Percentiles rank a stretch among this genome's conserved stretches.
Evolutionary conservation across 2,888 invertebrate genomes (phyloP).

Genomic region (Selenia dentaria): DNA sequence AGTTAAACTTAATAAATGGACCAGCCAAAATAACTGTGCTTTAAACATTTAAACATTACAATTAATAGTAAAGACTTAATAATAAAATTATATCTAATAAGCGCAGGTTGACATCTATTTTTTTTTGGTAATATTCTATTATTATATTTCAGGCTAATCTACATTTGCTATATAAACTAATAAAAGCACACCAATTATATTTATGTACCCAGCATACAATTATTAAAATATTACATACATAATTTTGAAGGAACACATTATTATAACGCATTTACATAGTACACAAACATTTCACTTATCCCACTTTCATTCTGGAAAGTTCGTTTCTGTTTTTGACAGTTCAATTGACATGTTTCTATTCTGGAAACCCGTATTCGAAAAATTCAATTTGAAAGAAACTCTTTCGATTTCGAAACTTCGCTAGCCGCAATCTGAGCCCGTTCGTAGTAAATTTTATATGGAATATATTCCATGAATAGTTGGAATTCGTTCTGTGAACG

Average conservation of each 20-base stretch:
- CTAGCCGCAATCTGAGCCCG: background rate
- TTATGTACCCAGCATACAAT: constrained; percentile 42
- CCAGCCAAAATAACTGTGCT: constrained; percentile 53
- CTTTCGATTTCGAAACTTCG: background rate
- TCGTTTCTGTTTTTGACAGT: constrained; percentile 19
- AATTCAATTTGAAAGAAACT: constrained; percentile 11
- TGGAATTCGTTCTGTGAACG: constrained; percentile 4
- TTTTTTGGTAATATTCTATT: constrained; percentile 30
- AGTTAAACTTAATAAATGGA: constrained; percentile 36
- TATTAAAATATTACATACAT: constrained; percentile 4
- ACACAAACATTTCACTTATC: constrained; percentile 11
- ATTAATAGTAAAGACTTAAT: constrained; percentile 19
- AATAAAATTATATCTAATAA: constrained; percentile 36
- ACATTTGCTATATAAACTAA: constrained; percentile 32
- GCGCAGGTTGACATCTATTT: constrained; percentile 39
- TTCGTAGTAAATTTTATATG: constrained; percentile 10
- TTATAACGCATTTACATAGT: constrained; percentile 7
- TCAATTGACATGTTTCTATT: constrained; percentile 32
- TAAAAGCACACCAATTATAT: constrained; percentile 42
- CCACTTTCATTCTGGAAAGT: constrained; percentile 15
- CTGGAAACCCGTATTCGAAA: constrained; percentile 11
- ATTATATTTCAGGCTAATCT: constrained; percentile 39
- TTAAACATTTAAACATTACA: constrained; percentile 18
- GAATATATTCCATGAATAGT: constrained; percentile 13
- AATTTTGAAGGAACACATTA: constrained; percentile 15